These are phyloP conservation scores for Allophyes oxyacanthae DNA, from an alignment of 2,888 invertebrate species.

Conservation along the genomic window DNA sequence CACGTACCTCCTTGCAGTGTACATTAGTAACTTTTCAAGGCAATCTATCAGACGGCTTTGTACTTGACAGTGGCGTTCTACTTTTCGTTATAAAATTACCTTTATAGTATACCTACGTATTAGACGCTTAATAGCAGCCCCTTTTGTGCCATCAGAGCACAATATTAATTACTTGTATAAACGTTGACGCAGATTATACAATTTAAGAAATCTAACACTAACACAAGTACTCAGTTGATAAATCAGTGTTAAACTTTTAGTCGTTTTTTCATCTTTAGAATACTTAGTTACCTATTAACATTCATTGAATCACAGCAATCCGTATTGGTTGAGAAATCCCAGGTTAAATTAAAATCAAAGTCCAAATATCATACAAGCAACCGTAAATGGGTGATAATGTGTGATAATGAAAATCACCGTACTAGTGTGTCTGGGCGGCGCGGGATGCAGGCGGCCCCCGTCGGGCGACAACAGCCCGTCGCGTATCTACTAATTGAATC, in stretches of 20 bases:
- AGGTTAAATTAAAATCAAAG: slow-evolving; percentile 23
- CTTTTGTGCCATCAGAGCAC: slow-evolving; percentile 21
- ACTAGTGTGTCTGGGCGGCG: slow-evolving; percentile 49
- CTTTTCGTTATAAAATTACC: slow-evolving; percentile 40
- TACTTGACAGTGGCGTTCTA: slow-evolving; percentile 36
- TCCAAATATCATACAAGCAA: slow-evolving; percentile 49
- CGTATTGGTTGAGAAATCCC: no score
- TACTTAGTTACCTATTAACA: no score
- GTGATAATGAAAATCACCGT: slow-evolving; percentile 65
- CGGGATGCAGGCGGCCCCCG: slow-evolving; percentile 21
- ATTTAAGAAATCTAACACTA: slow-evolving; percentile 9
- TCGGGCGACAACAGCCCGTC: slow-evolving; percentile 52
- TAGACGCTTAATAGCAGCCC: slow-evolving; percentile 14
- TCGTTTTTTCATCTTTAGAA: slow-evolving; percentile 3
- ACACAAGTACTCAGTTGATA: no score
- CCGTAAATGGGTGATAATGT: slow-evolving; percentile 58
- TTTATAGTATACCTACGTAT: slow-evolving; percentile 27
- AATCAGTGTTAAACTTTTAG: slow-evolving; percentile 10
- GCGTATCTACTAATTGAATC: slow-evolving; percentile 86
- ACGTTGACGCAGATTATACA: slow-evolving; percentile 14
- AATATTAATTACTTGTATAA: slow-evolving; percentile 27
- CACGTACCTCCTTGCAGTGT: slow-evolving; percentile 44
- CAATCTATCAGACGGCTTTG: slow-evolving; percentile 55
- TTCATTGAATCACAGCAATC: no score
- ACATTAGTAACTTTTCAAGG: slow-evolving; percentile 52